Evolutionary conservation across 2,888 invertebrate genomes (phyloP), one percentile per base, ranked within the genome.

Genomic region (Archips xylosteana): DNA sequence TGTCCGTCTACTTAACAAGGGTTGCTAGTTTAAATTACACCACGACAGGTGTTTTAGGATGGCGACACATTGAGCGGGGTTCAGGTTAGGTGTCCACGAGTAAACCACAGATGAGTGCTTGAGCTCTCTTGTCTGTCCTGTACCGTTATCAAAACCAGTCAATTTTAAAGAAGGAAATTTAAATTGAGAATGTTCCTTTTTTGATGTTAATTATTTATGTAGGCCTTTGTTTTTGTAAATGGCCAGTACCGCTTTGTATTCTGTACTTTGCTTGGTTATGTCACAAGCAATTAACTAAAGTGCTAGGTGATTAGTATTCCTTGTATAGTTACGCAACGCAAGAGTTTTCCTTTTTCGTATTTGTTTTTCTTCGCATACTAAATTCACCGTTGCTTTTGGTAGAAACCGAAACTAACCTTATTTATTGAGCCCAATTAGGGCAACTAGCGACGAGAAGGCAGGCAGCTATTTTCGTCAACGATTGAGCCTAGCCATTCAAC

Each of bases 1-100:
- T 62, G 66, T 67, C 66, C 32, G 51, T 54, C 61, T 42, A 45
- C 45, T 66, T 66, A 67, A 71, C 66, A 54, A 63, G 61, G 57
- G 67, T 59, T 36, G 57, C 68, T 49, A 15, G 72, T 73, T 63
- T 68, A 63, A 73, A 73, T 73, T 68, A 63, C 63, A 49, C 57
- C 47, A 32, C 68, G 72, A 57, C 68, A 68, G 67, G 72, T 67
- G 67, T 67, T 67, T 49, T 57, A 66, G 47, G 54, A 61, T 62
- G 3, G 66, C 57, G 63, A 72, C 68, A 68, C 32, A 68, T 68
- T 73, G 63, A 68, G 71, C 61, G 45, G 61, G 54, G 66, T 62
- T 51, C 39, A 62, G 67, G 61, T 47, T 36, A 72, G 36, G 45
- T 66, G 67, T 67, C 62, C 47, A 42, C 54, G 36, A 51, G 51